Evolutionary conservation across 2,888 invertebrate genomes (phyloP).

Genomic region (Papilio demoleus): DNA sequence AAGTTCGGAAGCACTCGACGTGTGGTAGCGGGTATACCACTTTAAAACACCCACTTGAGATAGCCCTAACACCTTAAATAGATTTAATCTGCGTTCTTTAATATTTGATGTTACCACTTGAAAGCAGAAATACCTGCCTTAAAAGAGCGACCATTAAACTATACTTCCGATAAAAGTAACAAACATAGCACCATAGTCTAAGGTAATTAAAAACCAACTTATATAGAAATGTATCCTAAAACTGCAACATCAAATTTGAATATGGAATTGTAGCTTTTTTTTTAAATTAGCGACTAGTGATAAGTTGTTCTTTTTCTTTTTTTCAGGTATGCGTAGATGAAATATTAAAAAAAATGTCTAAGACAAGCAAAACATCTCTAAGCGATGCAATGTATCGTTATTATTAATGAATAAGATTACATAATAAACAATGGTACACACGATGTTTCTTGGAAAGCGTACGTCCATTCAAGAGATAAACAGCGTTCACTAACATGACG

Average conservation of each 20-base stretch:
- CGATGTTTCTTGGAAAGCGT: slow-evolving; percentile 57
- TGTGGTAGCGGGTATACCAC: slow-evolving; percentile 45
- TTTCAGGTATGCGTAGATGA: not conserved
- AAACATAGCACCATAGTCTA: not conserved
- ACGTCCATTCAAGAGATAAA: slow-evolving; percentile 54
- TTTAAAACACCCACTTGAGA: slow-evolving; percentile 65
- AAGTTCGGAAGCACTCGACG: slow-evolving; percentile 65
- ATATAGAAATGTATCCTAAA: not conserved
- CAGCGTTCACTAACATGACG: slow-evolving; percentile 61
- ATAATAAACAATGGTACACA: slow-evolving; percentile 44
- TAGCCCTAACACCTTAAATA: slow-evolving; percentile 76
- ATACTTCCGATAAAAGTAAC: not conserved
- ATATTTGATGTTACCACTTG: slow-evolving; percentile 76
- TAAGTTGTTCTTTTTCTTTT: not conserved
- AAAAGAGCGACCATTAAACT: slow-evolving; percentile 33
- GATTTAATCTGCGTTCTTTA: slow-evolving; percentile 60
- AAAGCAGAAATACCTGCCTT: slow-evolving; percentile 51
- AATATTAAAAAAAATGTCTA: slow-evolving; percentile 1
- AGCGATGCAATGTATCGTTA: slow-evolving; percentile 28
- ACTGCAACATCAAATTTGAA: not conserved
- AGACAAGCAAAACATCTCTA: slow-evolving; percentile 4
- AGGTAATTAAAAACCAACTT: not conserved
- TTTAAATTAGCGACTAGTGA: no score
- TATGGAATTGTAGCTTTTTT: not conserved
- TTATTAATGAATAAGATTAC: slow-evolving; percentile 44